Percentiles rank a stretch among this genome's conserved stretches.
phyloP scores from a whole-genome alignment of 2,797 vertebrate species.

The Carcharodon carcharias region DNA sequence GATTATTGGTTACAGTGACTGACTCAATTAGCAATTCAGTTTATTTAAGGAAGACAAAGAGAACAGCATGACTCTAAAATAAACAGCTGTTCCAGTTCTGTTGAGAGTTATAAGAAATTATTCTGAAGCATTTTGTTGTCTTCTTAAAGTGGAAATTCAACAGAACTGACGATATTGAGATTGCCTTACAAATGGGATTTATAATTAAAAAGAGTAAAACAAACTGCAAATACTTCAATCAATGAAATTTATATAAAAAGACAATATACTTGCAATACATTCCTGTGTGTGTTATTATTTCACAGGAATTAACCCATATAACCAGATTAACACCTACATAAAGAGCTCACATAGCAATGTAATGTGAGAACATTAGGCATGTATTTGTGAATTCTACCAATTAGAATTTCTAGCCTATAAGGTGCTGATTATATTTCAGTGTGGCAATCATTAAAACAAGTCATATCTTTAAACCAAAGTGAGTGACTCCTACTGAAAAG shows the following conservation, averaged over 20 bases:
- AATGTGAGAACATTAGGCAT: not conserved
- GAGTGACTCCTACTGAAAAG: not conserved
- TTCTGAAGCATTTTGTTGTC: not conserved
- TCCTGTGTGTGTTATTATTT: not conserved
- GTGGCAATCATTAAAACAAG: not conserved
- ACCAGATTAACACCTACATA: not conserved
- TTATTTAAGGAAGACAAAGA: conserved; percentile 36
- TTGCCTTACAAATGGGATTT: not conserved
- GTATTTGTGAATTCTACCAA: not conserved
- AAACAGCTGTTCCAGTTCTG: not conserved
- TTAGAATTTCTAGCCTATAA: not conserved
- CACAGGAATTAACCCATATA: conserved; percentile 4
- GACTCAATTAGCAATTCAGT: conserved; percentile 34
- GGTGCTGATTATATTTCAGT: conserved; percentile 2
- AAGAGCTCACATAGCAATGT: not conserved
- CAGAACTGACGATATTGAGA: not conserved
- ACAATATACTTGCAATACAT: not conserved
- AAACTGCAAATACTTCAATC: not conserved
- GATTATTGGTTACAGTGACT: conserved; percentile 34
- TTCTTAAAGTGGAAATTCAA: conserved; percentile 18
- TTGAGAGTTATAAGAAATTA: not conserved
- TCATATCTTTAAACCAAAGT: not conserved
- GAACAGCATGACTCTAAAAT: not conserved
- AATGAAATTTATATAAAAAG: not conserved
- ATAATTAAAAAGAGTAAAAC: not conserved